Evolutionary conservation across 2,113 vertebrate species (phyloP).

Genomic region (Jaculus jaculus): DNA sequence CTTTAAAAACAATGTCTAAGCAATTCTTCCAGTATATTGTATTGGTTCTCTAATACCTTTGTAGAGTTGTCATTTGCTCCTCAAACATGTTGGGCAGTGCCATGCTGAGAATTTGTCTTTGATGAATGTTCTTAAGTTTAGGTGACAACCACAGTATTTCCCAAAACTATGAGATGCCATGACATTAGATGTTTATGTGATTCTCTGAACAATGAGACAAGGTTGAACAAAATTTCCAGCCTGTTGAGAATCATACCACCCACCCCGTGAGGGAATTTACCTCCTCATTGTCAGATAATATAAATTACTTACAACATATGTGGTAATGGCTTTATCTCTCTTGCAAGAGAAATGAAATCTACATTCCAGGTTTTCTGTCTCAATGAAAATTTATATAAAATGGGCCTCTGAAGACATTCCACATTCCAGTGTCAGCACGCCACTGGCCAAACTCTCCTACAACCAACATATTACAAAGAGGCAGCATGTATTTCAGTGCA

Average conservation of each 20-base stretch:
- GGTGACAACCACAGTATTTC: background rate
- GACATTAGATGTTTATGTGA: conserved; percentile 59
- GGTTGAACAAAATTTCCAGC: conserved; percentile 59
- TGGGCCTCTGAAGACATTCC: background rate
- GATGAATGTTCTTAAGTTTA: fast-evolving
- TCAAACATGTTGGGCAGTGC: background rate
- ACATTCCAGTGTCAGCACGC: background rate
- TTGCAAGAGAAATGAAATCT: background rate
- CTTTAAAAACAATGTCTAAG: background rate
- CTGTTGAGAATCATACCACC: conserved; percentile 64
- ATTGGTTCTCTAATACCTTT: background rate
- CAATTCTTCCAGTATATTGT: background rate
- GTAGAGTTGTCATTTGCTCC: background rate
- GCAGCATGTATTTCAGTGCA: background rate
- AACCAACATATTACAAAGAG: background rate
- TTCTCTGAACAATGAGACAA: conserved; percentile 72
- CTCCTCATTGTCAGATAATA: conserved; percentile 44
- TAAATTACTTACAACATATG: conserved; percentile 34
- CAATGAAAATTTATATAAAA: background rate
- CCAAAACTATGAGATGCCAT: conserved; percentile 15
- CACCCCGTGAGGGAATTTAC: conserved; percentile 69
- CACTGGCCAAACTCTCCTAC: background rate
- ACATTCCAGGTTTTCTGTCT: background rate
- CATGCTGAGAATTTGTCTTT: background rate
- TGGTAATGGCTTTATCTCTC: background rate